Percentiles rank a stretch among this genome's conserved stretches.
Evolutionary conservation across 2,888 invertebrate species (phyloP).

Genomic region (Seira ritae): DNA sequence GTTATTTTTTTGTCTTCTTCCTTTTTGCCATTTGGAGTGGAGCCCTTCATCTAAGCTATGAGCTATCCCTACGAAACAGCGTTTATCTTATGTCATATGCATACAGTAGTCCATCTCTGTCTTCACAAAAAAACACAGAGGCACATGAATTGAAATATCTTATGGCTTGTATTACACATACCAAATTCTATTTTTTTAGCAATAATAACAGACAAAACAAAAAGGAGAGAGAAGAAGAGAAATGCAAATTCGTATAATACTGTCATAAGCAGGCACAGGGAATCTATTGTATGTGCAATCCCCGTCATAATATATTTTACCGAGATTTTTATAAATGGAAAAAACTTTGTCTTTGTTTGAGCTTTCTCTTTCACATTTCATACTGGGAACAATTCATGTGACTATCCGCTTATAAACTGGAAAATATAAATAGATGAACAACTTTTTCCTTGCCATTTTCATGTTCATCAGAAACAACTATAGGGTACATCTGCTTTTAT

Average conservation of each 20-base stretch:
- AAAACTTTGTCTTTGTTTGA: conserved; percentile 6
- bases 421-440: too few species aligned
- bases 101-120: background rate
- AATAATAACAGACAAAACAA: too few species aligned
- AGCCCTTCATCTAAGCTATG: background rate
- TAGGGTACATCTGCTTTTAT: too few species aligned
- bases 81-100: conserved; percentile 11
- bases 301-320: conserved; percentile 38
- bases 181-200: conserved; percentile 13
- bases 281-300: conserved; percentile 47
- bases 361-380: too few species aligned
- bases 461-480: too few species aligned
- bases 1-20: conserved; percentile 30
- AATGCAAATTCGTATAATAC: conserved; percentile 54
- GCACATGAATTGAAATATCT: background rate
- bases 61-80: background rate
- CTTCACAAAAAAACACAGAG: background rate
- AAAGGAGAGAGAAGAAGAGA: conserved; percentile 21
- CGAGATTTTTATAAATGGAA: conserved; percentile 33
- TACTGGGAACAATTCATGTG: too few species aligned
- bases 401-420: too few species aligned
- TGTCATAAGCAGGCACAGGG: conserved; percentile 50
- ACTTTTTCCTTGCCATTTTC: background rate
- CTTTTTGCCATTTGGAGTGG: too few species aligned
- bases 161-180: background rate